Conservation (phyloP, 2,888 invertebrate genomes). For the Gastracanthus pulcherrimus region DNA sequence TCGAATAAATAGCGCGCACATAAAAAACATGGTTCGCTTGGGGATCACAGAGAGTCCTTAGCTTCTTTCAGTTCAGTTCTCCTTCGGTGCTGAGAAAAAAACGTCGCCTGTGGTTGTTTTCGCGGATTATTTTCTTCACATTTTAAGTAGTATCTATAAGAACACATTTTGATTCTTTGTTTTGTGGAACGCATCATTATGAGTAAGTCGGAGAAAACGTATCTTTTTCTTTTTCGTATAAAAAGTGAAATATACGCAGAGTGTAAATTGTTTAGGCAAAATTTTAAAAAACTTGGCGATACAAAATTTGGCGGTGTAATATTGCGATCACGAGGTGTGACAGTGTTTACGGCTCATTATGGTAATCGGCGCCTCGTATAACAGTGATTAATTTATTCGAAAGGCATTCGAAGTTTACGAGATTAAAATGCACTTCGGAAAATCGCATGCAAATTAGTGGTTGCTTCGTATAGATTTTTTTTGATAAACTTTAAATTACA, state of each 20-base stretch:
- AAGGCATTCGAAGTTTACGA: background rate
- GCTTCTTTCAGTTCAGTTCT: constrained; percentile 36
- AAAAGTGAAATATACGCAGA: background rate
- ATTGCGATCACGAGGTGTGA: background rate
- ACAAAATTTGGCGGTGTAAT: constrained; percentile 1
- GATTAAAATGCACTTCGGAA: constrained; percentile 10
- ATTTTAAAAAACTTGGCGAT: constrained; percentile 7
- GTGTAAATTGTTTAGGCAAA: background rate
- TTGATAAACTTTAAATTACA: background rate
- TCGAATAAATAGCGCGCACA: constrained; percentile 31
- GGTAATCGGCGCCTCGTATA: background rate
- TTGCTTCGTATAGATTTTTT: background rate
- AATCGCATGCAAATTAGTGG: constrained; percentile 12
- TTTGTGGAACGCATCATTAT: constrained; percentile 9
- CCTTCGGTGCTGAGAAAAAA: constrained; percentile 11
- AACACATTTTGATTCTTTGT: constrained; percentile 51
- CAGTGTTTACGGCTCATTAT: background rate
- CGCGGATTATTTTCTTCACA: background rate
- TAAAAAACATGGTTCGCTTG: constrained; percentile 32
- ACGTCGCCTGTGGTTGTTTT: background rate
- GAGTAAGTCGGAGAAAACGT: background rate
- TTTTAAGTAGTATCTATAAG: constrained; percentile 24
- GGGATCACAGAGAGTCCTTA: constrained; percentile 42
- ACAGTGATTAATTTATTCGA: background rate
- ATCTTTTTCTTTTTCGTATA: no score